phyloP scores from a whole-genome alignment of 2,113 vertebrate genomes.

The Callithrix jacchus region DNA sequence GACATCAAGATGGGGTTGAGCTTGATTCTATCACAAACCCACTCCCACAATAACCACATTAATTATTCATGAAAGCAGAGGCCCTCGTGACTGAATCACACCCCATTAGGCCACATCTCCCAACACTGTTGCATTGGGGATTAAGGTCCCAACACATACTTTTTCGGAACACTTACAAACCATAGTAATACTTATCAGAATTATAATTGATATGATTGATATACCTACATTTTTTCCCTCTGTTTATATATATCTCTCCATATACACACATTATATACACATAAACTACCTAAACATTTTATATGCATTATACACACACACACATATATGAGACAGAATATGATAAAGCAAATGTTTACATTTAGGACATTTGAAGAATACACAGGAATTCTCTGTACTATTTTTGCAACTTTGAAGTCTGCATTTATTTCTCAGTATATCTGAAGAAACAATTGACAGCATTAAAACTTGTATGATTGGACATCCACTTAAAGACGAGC shows the following conservation, averaged over 20 bases:
- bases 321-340: not conserved
- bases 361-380: not conserved
- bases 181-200: not conserved
- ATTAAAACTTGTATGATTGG: not conserved
- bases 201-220: not conserved
- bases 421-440: constrained; percentile 35
- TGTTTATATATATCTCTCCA: not conserved
- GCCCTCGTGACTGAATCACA: not conserved
- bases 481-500: not conserved
- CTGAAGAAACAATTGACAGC: not conserved
- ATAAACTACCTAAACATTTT: not conserved
- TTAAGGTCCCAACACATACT: not conserved
- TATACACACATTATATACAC: not conserved
- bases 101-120: not conserved
- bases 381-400: not conserved
- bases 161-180: not conserved
- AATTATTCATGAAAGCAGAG: not conserved
- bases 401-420: constrained; percentile 1
- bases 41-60: not conserved
- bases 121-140: not conserved
- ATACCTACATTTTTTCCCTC: not conserved
- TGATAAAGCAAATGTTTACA: not conserved
- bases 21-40: not conserved
- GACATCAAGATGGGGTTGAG: not conserved
- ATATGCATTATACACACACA: not conserved